These are phyloP conservation scores for Hoplias malabaricus DNA, from an alignment of 2,113 vertebrate species.

Conservation along the genomic window DNA sequence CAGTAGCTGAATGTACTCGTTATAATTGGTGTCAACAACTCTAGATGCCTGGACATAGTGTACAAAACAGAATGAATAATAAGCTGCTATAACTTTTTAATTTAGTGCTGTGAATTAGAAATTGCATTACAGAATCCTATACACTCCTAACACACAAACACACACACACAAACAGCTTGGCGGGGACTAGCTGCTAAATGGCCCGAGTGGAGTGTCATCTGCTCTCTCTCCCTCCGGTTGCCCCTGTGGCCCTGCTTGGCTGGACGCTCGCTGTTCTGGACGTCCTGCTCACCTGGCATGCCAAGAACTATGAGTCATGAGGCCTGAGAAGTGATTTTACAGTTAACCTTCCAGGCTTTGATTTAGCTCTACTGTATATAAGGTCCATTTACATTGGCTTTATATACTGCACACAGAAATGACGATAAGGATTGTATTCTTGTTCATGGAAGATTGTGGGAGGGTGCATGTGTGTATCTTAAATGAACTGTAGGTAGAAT, in stretches of 20 bases:
- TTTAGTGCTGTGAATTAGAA: too few species aligned
- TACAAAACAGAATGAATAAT: too few species aligned
- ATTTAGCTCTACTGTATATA: conserved; percentile 59
- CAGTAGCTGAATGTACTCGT: too few species aligned
- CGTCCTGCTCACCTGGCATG: conserved; percentile 55
- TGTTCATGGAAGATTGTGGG: too few species aligned
- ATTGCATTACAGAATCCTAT: neutral
- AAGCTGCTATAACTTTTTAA: too few species aligned
- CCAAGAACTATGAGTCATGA: conserved; percentile 64
- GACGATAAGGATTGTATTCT: too few species aligned
- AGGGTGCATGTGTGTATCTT: too few species aligned
- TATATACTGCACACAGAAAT: too few species aligned
- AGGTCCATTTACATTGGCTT: neutral
- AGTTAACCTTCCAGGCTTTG: conserved; percentile 67
- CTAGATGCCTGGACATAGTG: too few species aligned
- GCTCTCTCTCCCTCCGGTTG: conserved; percentile 69
- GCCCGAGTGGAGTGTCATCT: conserved; percentile 79
- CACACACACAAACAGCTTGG: conserved; percentile 59
- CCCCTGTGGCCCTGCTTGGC: conserved; percentile 74
- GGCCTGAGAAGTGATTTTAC: conserved; percentile 61
- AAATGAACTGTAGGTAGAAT: too few species aligned
- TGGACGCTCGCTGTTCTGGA: conserved; percentile 59
- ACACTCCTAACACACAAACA: neutral
- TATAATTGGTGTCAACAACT: too few species aligned
- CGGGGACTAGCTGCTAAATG: conserved; percentile 80